Percentiles rank a stretch among this genome's conserved stretches.
phyloP scores from a whole-genome alignment of 2,113 vertebrate genomes.

The Chlamydotis undulata region DNA sequence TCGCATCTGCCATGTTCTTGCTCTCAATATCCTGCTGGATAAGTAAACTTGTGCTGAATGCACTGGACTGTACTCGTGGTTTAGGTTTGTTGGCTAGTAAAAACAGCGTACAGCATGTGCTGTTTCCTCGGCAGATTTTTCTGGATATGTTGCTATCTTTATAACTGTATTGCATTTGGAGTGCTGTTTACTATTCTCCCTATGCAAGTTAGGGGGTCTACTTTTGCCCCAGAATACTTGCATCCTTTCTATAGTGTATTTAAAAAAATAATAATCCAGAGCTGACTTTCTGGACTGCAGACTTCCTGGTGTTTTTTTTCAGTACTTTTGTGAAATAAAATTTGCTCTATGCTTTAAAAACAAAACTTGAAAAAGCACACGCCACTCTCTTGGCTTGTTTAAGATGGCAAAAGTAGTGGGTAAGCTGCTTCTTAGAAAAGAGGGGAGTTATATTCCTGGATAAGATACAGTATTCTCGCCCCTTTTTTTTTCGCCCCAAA shows the following conservation, averaged over 20 bases:
- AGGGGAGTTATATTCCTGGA: neutral
- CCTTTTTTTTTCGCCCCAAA: fast-evolving
- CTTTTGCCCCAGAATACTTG: neutral
- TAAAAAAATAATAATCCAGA: neutral
- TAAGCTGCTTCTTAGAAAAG: neutral
- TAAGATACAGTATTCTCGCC: fast-evolving
- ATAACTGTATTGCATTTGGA: neutral
- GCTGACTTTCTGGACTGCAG: neutral
- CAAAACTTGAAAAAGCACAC: neutral
- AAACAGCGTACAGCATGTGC: neutral
- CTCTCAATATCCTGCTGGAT: neutral
- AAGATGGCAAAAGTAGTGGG: neutral
- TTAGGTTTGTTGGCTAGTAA: neutral
- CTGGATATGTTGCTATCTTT: neutral
- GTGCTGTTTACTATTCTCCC: neutral
- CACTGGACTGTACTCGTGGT: neutral
- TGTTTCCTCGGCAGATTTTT: neutral
- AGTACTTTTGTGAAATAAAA: neutral
- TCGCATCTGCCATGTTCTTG: neutral
- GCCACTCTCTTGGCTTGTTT: neutral
- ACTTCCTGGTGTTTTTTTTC: neutral
- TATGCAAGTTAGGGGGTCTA: neutral
- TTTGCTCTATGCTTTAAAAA: neutral
- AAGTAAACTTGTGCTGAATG: neutral
- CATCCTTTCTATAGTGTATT: neutral